Conservation (phyloP, 2,797 vertebrate genomes). For the Acridotheres tristis region DNA sequence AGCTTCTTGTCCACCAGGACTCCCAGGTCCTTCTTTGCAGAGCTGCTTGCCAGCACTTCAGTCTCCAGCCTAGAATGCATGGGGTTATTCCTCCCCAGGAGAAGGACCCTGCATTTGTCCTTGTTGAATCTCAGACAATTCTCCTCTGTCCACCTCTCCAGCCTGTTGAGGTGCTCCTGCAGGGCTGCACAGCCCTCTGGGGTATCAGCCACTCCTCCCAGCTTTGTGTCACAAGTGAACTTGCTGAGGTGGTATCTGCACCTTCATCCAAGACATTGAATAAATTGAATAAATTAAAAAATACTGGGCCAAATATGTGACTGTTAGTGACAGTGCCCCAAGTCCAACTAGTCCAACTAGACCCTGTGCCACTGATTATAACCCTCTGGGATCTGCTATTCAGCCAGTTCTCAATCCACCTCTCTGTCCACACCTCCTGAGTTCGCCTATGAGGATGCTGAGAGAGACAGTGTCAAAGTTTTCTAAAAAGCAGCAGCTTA, state of each 20-base stretch:
- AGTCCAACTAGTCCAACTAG: background rate
- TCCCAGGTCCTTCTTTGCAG: background rate
- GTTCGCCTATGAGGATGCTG: background rate
- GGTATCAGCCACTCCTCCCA: background rate
- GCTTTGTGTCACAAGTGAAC: background rate
- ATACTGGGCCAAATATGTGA: background rate
- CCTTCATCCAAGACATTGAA: background rate
- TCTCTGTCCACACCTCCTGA: background rate
- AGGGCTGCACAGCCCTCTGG: background rate
- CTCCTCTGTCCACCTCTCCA: background rate
- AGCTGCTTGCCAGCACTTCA: background rate
- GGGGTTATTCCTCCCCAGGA: background rate
- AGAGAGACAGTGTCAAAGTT: background rate
- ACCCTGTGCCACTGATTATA: background rate
- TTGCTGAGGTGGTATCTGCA: background rate
- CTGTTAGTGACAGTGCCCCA: background rate
- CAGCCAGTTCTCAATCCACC: background rate
- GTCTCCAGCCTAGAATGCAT: background rate
- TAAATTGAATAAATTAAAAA: background rate
- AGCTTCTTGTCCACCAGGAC: background rate
- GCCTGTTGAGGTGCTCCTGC: rapidly evolving
- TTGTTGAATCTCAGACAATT: background rate
- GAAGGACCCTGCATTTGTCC: background rate
- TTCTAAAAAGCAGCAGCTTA: background rate
- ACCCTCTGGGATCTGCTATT: background rate